phyloP scores from a whole-genome alignment of 2,797 vertebrate genomes.

The Anniella stebbinsi region DNA sequence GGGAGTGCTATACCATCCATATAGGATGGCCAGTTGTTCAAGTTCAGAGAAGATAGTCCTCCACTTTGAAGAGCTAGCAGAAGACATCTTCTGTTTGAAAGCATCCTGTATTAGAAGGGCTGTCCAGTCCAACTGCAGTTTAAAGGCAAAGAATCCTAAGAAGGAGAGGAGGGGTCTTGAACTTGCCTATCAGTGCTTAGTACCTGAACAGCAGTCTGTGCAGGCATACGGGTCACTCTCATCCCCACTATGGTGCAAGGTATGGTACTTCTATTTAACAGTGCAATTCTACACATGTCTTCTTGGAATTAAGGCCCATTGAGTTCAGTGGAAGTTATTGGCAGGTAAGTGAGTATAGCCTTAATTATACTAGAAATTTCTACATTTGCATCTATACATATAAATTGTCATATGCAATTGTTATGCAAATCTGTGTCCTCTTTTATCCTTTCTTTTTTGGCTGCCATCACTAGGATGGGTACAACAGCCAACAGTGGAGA shows the following conservation, averaged over 20 bases:
- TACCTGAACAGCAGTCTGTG: background rate
- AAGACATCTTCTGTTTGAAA: background rate
- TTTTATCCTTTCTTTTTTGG: background rate
- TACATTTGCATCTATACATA: background rate
- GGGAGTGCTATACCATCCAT: too few relatives aligned
- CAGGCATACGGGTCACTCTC: background rate
- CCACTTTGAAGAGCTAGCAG: background rate
- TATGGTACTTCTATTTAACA: background rate
- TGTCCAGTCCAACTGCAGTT: background rate
- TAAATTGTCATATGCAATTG: background rate
- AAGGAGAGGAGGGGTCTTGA: background rate
- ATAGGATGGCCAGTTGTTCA: background rate
- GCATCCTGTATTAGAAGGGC: background rate
- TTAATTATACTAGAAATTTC: background rate
- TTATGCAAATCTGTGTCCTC: background rate
- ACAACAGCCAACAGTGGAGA: background rate
- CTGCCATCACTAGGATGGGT: background rate
- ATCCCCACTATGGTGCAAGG: background rate
- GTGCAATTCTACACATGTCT: too few relatives aligned
- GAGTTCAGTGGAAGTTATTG: background rate
- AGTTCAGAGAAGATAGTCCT: background rate
- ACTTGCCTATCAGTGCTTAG: background rate
- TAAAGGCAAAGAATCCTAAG: background rate
- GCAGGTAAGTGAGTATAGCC: background rate
- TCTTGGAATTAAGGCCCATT: background rate